These are phyloP conservation scores for Maccullochella peelii DNA, from an alignment of 2,113 vertebrate species.

Conservation along the genomic window DNA sequence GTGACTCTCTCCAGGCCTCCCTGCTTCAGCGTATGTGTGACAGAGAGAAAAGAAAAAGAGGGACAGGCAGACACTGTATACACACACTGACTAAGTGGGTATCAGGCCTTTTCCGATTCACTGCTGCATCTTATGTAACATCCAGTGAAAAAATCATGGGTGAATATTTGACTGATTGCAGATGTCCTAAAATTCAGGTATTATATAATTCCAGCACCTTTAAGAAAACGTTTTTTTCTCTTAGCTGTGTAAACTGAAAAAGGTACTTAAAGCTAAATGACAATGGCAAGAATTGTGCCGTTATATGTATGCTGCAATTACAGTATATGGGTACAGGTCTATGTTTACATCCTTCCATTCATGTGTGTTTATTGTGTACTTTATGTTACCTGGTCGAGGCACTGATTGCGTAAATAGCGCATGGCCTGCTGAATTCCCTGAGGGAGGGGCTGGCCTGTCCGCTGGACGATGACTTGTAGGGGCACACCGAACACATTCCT, in stretches of 20 bases:
- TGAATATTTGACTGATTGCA: conserved; percentile 38
- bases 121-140: conserved; percentile 53
- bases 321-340: neutral
- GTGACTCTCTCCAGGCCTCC: conserved; percentile 45
- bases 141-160: neutral
- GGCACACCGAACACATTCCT: conserved; percentile 95
- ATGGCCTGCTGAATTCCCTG: conserved; percentile 97
- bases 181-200: conserved; percentile 20
- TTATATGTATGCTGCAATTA: conserved; percentile 4
- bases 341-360: neutral
- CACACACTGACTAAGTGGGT: conserved; percentile 28
- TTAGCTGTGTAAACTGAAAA: neutral
- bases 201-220: conserved; percentile 31
- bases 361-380: conserved; percentile 10
- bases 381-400: conserved; percentile 93
- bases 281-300: neutral
- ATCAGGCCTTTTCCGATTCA: conserved; percentile 31
- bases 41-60: conserved; percentile 25
- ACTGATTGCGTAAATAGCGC: conserved; percentile 91
- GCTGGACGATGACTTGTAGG: conserved; percentile 94
- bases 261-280: neutral
- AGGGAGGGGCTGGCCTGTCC: conserved; percentile 95
- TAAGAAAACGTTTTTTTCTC: neutral
- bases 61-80: conserved; percentile 22
- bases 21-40: conserved; percentile 32